Evolutionary conservation across 2,113 vertebrate species (phyloP).

Genomic region (Patagioenas fasciata): DNA sequence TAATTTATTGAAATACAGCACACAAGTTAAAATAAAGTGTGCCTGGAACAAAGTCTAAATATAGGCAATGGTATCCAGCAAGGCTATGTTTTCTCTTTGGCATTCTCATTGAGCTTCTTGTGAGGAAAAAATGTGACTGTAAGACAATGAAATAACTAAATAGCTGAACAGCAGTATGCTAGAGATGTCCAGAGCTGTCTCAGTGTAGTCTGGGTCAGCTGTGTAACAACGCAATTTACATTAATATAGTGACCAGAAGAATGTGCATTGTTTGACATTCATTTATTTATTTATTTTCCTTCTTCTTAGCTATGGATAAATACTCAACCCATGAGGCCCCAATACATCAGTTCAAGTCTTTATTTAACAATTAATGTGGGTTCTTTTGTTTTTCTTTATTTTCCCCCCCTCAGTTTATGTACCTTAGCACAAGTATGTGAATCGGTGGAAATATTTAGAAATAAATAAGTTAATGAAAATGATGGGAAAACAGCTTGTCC

Average conservation of each 20-base stretch:
- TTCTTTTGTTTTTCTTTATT: neutral
- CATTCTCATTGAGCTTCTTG: neutral
- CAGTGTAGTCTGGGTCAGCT: neutral
- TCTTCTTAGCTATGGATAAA: neutral
- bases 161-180: neutral
- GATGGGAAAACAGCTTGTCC: neutral
- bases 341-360: neutral
- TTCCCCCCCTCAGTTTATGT: neutral
- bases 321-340: neutral
- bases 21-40: neutral
- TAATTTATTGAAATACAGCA: slow-evolving; percentile 3
- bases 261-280: neutral
- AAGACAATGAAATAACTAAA: neutral
- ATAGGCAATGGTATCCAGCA: neutral
- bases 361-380: neutral
- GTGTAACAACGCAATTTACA: neutral
- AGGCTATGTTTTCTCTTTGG: neutral
- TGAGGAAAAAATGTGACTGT: neutral
- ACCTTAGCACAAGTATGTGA: neutral
- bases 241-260: neutral
- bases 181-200: neutral
- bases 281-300: too few species aligned
- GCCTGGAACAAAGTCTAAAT: slow-evolving; percentile 26
- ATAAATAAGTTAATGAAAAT: neutral
- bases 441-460: neutral